Percentiles rank a stretch among this genome's conserved stretches.
These are phyloP conservation scores for Artemia sinica DNA, from an alignment of 2,888 invertebrate genomes.

Conservation along the genomic window DNA sequence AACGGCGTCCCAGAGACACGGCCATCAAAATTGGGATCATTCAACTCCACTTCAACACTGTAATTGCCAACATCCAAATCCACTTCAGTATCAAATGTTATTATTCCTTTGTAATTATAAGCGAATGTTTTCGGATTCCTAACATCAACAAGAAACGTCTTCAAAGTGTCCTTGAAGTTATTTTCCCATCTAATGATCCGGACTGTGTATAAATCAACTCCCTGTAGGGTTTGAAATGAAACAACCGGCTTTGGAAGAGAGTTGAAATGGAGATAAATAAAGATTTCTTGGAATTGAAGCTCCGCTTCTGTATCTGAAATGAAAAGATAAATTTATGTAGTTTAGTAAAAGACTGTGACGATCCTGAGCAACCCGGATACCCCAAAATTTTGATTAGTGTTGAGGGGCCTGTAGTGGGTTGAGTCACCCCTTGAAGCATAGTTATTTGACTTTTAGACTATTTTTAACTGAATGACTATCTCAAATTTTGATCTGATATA, in stretches of 20 bases:
- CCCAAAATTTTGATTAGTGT: too few species aligned
- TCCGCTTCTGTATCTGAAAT: background rate
- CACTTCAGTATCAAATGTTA: conserved; percentile 1
- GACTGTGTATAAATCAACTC: background rate
- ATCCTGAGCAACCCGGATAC: too few species aligned
- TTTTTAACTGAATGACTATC: too few species aligned
- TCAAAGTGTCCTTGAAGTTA: background rate
- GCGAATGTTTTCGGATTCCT: conserved; percentile 4
- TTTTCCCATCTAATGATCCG: background rate
- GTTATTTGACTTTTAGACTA: too few species aligned
- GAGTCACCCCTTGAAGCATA: too few species aligned
- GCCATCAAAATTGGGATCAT: background rate
- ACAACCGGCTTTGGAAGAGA: conserved; percentile 2
- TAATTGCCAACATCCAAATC: background rate
- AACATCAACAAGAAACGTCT: conserved; percentile 10
- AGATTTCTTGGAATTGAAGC: background rate
- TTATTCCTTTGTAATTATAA: background rate
- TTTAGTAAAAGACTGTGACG: too few species aligned
- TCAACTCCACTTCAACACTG: background rate
- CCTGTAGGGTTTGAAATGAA: background rate
- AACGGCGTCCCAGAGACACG: background rate
- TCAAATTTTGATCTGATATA: too few species aligned
- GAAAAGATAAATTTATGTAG: background rate
- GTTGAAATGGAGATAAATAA: background rate
- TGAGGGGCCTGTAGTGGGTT: too few species aligned